Base-by-base conservation (phyloP, 2,888 invertebrate species). In the Boloria euphrosyne region DNA sequence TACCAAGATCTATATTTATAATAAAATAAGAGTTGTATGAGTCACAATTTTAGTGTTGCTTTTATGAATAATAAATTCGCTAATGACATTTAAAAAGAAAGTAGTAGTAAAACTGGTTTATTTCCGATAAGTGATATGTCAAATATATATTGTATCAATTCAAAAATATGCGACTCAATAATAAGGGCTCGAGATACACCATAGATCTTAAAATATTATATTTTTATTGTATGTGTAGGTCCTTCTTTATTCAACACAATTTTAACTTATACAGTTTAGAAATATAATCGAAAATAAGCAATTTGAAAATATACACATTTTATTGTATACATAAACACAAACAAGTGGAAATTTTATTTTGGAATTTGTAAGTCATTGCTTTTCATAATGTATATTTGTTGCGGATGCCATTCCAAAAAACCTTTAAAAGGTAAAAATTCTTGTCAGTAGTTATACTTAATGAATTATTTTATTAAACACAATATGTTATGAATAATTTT, bases 341-440 rank as follows among this genome's bases (percentile, higher is more conserved):
- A 49, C 47, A 49, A 59, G 47, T 59, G 49, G 47, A 38, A 53
- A 46, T 52, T 65, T 58, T 67, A 51, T 63, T 74, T 68, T 13
- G 52, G 51, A 49, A 49, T 50, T 50, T 38, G 49, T 49, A n/a
- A 65, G 65, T 69, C 62, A 71, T 70, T 72, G 66, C 69, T 71
- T 73, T 70, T 71, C 72, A 62, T 74, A 73, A 73, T 78, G 74
- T 77, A 78, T 74, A 75, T 78, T 77, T 71, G 72, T 80, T 81
- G 86, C 80, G 85, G 81, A 87, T 88, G 89, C 91, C 91, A 91
- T 91, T 89, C 89, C 91, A 89, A 83, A 70, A 38, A 82, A 80
- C 89, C 89, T 91, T 91, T 89, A 61, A 80, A 90, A 90, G 91
- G 90, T 88, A 82, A 79, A 38, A 83, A 87, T 87, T 91, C 91